These are phyloP conservation scores for Myoxocephalus aenaeus DNA, from an alignment of 2,797 vertebrate genomes.

Conservation along the genomic window DNA sequence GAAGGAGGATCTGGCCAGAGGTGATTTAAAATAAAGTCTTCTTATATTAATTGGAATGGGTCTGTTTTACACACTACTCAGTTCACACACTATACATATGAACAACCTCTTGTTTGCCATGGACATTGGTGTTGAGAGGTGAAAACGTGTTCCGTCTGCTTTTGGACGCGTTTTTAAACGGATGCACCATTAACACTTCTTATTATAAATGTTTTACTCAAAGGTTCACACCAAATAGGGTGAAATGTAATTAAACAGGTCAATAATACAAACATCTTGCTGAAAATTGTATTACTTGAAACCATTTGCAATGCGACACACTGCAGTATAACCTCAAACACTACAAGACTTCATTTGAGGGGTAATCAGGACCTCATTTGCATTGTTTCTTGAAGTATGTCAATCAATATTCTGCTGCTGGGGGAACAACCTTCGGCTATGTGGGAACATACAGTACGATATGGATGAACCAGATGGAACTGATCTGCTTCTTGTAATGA, in stretches of 20 bases:
- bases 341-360: background rate
- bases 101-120: background rate
- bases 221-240: background rate
- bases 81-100: no score
- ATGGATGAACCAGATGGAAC: background rate
- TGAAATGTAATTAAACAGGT: background rate
- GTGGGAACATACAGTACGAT: no score
- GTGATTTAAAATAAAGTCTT: no score
- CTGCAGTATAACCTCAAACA: no score
- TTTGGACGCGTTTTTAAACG: background rate
- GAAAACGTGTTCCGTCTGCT: background rate
- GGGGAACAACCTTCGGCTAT: background rate
- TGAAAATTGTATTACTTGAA: background rate
- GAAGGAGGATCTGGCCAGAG: no score
- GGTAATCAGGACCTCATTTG: background rate
- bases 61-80: no score
- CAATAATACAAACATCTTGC: background rate
- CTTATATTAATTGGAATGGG: no score
- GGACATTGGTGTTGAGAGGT: background rate
- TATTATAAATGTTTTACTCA: background rate
- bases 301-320: background rate
- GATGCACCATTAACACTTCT: no score
- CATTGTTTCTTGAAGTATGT: background rate
- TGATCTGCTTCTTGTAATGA: background rate
- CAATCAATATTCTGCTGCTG: background rate